phyloP scores from a whole-genome alignment of 1,140 invertebrate genomes.

The Solenopsis fugax region DNA sequence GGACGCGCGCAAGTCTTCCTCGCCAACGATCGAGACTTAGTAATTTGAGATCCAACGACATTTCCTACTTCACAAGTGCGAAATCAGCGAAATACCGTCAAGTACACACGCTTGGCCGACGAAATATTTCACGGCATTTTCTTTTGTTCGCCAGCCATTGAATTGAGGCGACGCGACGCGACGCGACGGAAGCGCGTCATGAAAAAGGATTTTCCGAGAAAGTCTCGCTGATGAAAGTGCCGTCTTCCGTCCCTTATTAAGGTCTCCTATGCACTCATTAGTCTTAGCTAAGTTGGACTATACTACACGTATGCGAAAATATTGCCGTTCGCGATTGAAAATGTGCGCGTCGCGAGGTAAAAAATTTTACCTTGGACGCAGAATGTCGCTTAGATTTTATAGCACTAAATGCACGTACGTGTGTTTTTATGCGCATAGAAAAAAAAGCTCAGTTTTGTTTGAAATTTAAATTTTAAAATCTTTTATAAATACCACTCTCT shows the following conservation, averaged over 20 bases:
- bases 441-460: not conserved
- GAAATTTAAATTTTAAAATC: not conserved
- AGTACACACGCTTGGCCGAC: constrained; percentile 33
- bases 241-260: constrained; percentile 24
- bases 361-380: not conserved
- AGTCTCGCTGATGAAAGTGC: constrained; percentile 36
- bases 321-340: not conserved
- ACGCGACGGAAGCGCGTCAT: not conserved
- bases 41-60: constrained; percentile 32
- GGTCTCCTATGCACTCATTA: not conserved
- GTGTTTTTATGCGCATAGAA: not conserved
- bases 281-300: constrained; percentile 15
- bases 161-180: not conserved
- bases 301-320: not conserved
- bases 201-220: constrained; percentile 52
- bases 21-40: constrained; percentile 29
- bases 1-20: constrained; percentile 6
- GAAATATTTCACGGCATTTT: constrained; percentile 56
- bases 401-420: too few species aligned
- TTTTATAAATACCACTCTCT: not conserved
- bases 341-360: too few species aligned
- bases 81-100: constrained; percentile 57
- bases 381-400: not conserved
- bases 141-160: constrained; percentile 34
- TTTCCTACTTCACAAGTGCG: constrained; percentile 31